Evolutionary conservation across 2,113 vertebrate species (phyloP).

Genomic region (Macquaria australasica): DNA sequence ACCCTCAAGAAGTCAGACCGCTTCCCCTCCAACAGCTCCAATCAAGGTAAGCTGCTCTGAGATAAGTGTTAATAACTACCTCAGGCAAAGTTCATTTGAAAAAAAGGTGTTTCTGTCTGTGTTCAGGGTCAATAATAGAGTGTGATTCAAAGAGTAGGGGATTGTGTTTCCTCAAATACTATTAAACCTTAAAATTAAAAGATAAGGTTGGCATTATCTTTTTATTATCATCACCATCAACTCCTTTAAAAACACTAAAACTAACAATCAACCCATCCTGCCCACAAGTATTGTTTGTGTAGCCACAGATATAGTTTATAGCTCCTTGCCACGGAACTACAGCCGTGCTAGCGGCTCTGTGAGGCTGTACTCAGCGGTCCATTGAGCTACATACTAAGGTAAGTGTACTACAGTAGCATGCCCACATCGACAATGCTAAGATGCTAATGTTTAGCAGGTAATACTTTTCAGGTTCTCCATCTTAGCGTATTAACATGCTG

Average conservation of each 20-base stretch:
- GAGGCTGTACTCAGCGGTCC: background rate
- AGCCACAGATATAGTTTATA: background rate
- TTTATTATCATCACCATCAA: background rate
- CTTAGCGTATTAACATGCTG: background rate
- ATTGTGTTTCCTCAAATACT: background rate
- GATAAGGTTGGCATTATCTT: background rate
- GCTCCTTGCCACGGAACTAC: background rate
- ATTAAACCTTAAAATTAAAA: background rate
- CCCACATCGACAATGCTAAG: no score
- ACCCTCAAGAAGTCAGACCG: conserved; percentile 95
- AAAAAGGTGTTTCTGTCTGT: background rate
- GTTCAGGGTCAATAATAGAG: background rate
- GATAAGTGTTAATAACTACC: background rate
- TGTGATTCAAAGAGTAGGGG: background rate
- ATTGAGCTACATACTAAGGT: no score
- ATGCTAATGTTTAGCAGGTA: background rate
- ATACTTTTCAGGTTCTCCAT: background rate
- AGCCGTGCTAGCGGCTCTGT: background rate
- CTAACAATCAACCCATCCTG: background rate
- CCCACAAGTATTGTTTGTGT: background rate
- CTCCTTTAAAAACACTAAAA: background rate
- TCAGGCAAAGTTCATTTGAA: background rate
- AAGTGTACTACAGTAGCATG: no score
- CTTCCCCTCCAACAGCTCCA: conserved; percentile 94
- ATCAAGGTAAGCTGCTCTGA: conserved; percentile 88